Evolutionary conservation across 2,797 vertebrate genomes (phyloP).

Genomic region (Prunella strophiata): DNA sequence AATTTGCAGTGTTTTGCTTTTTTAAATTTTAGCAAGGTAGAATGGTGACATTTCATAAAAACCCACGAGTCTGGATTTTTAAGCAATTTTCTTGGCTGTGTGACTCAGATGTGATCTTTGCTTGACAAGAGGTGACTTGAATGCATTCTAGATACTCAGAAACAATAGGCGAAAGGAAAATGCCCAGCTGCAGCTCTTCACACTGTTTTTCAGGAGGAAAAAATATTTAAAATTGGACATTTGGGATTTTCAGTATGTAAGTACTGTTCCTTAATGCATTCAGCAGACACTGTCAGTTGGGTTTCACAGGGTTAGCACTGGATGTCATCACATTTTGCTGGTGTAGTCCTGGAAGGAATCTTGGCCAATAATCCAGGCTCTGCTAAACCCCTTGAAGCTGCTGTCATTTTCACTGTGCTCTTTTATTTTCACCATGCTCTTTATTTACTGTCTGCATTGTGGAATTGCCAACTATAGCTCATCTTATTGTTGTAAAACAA

Average conservation of each 20-base stretch:
- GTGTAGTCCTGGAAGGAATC: neutral
- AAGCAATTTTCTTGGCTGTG: neutral
- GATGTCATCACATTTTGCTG: neutral
- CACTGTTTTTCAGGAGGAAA: neutral
- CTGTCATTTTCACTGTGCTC: neutral
- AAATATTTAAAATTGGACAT: neutral
- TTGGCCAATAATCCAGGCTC: neutral
- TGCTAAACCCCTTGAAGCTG: neutral
- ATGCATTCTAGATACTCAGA: neutral
- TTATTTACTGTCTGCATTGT: neutral
- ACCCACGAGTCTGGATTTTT: neutral
- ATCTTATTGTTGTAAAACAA: neutral
- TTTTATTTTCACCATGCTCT: neutral
- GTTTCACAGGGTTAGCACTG: neutral
- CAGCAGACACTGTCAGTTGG: neutral
- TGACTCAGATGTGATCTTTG: neutral
- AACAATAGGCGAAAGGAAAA: neutral
- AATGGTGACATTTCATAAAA: neutral
- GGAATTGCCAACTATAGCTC: neutral
- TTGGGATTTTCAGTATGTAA: neutral
- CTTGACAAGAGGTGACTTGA: neutral
- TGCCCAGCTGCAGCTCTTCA: neutral
- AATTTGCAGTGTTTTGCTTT: conserved; percentile 4
- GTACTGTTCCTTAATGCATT: neutral
- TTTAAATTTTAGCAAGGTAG: neutral